Evolutionary conservation across 1,140 invertebrate genomes (phyloP).

Genomic region (Leptopilina clavipes): DNA sequence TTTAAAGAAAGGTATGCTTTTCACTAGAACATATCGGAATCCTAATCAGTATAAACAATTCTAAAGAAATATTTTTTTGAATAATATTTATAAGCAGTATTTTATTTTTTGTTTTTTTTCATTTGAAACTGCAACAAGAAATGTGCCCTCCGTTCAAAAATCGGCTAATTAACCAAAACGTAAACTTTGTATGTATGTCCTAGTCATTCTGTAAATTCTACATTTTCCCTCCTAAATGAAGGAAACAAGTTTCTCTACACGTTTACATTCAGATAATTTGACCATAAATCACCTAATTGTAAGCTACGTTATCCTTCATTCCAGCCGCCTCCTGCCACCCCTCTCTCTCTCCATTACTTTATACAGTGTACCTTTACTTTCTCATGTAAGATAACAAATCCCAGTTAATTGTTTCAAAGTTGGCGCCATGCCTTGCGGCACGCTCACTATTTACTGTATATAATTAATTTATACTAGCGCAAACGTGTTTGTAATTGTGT

Average conservation of each 20-base stretch:
- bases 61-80: too few species aligned
- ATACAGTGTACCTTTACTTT: constrained; percentile 31
- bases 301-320: constrained; percentile 41
- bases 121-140: too few species aligned
- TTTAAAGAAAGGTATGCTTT: background rate
- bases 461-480: constrained; percentile 61
- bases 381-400: constrained; percentile 53
- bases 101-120: too few species aligned
- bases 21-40: background rate
- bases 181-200: too few species aligned
- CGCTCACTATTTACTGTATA: constrained; percentile 56
- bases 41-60: too few species aligned
- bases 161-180: too few species aligned
- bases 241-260: too few species aligned
- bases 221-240: too few species aligned
- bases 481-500: constrained; percentile 51
- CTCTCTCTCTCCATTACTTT: background rate
- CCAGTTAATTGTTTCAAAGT: constrained; percentile 63
- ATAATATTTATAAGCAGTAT: too few species aligned
- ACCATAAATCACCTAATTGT: constrained; percentile 44
- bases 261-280: constrained; percentile 39
- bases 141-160: too few species aligned
- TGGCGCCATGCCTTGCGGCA: constrained; percentile 47
- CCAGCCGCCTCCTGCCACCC: background rate
- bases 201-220: too few species aligned